phyloP scores from a whole-genome alignment of 2,797 vertebrate species.

The Rhabdophis nuchalis region DNA sequence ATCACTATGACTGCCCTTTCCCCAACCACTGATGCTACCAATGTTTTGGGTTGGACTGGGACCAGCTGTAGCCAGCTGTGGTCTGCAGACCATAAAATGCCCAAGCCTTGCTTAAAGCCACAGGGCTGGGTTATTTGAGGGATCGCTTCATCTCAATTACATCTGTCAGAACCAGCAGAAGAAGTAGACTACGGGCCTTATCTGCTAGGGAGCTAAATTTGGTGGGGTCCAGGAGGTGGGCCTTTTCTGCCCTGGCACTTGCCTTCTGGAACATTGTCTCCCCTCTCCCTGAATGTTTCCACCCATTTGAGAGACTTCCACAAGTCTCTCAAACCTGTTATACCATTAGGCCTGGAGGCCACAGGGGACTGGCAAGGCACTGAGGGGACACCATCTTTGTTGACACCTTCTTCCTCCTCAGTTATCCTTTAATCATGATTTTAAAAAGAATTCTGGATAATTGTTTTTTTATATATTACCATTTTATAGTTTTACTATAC shows the following conservation, averaged over 20 bases:
- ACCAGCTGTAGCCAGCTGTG: background rate
- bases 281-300: background rate
- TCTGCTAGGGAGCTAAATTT: background rate
- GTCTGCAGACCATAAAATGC: background rate
- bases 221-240: background rate
- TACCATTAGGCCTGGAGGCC: background rate
- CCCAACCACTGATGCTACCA: background rate
- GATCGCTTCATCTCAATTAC: background rate
- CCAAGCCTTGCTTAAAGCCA: background rate
- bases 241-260: background rate
- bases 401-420: background rate
- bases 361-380: background rate
- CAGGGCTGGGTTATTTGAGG: background rate
- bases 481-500: background rate
- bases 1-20: background rate
- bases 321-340: background rate
- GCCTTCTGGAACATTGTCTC: background rate
- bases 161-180: background rate
- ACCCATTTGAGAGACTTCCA: background rate
- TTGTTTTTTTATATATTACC: background rate
- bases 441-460: background rate
- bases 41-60: background rate
- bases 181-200: background rate
- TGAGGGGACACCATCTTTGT: background rate
- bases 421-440: background rate